Conservation (phyloP, 2,797 vertebrate species). For the Avahi laniger region DNA sequence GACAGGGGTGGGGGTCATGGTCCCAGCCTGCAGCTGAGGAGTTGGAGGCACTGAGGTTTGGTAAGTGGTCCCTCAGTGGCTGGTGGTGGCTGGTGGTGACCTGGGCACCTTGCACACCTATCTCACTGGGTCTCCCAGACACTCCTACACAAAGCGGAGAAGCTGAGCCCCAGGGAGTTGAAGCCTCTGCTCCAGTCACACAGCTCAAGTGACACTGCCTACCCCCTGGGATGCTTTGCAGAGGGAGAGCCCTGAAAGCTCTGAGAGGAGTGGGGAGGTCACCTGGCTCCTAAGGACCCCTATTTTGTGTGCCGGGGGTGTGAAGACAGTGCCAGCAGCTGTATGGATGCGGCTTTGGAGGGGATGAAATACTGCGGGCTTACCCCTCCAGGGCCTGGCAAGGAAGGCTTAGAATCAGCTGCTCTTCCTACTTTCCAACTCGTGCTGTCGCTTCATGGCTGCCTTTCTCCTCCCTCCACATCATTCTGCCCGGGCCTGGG, state of each 20-base stretch:
- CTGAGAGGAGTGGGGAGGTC: background rate
- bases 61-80: background rate
- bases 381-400: background rate
- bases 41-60: background rate
- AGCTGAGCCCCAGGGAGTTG: background rate
- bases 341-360: background rate
- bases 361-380: background rate
- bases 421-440: background rate
- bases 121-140: background rate
- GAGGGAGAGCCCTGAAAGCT: background rate
- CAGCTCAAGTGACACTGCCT: background rate
- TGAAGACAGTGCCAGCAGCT: background rate
- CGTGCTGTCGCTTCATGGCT: background rate
- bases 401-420: background rate
- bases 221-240: background rate
- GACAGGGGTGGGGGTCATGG: background rate
- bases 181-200: background rate
- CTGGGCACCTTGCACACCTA: background rate
- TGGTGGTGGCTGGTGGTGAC: background rate
- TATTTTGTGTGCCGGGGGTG: background rate
- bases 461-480: fast-evolving
- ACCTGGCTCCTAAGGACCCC: background rate
- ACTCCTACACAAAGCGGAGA: background rate
- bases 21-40: background rate
- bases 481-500: background rate